Evolutionary conservation across 2,113 vertebrate species (phyloP).

Genomic region (Nematolebias whitei): DNA sequence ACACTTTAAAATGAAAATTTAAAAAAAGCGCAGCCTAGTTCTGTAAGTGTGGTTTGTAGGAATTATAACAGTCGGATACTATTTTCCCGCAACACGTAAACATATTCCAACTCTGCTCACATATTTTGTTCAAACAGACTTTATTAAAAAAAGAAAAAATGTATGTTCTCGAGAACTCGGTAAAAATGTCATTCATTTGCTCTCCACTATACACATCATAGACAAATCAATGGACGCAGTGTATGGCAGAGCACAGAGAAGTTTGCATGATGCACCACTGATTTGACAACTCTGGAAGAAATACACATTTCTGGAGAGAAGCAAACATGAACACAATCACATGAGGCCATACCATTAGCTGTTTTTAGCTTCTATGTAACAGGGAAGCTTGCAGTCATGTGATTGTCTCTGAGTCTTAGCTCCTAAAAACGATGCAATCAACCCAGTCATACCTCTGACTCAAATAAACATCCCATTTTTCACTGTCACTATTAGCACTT

Average conservation of each 20-base stretch:
- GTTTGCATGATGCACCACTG: neutral
- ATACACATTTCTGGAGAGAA: conserved; percentile 15
- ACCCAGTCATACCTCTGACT: conserved; percentile 18
- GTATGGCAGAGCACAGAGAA: neutral
- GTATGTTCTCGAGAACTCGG: neutral
- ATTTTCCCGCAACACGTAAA: no score
- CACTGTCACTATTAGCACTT: conserved; percentile 9
- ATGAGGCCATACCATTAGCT: neutral
- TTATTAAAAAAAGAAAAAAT: neutral
- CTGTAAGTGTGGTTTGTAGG: no score
- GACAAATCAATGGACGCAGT: conserved; percentile 9
- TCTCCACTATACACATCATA: neutral
- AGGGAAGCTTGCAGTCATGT: neutral
- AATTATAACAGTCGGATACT: no score
- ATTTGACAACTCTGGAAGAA: conserved; percentile 19
- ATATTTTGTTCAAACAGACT: neutral
- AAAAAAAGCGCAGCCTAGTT: no score
- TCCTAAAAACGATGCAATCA: neutral
- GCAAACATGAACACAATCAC: conserved; percentile 20
- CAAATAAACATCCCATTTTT: conserved; percentile 18
- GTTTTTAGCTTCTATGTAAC: neutral
- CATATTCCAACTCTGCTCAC: no score
- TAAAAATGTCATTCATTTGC: conserved; percentile 17
- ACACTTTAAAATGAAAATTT: no score
- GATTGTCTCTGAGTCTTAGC: neutral